phyloP scores from a whole-genome alignment of 2,113 vertebrate species.

The Paraplagusia blochii region DNA sequence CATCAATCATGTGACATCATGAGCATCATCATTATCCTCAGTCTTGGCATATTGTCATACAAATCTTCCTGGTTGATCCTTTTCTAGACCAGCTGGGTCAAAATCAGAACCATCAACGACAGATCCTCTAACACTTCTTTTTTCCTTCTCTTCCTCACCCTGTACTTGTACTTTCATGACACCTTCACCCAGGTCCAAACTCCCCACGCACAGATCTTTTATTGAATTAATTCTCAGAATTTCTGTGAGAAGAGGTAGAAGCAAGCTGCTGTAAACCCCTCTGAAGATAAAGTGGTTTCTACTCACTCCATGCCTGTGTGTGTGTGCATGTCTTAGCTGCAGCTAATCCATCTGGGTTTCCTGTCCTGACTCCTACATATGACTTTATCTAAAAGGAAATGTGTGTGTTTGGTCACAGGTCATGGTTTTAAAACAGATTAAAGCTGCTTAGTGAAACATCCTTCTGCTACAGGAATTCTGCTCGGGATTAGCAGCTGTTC shows the following conservation, averaged over 20 bases:
- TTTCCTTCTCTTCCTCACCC: conserved; percentile 12
- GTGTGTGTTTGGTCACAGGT: conserved; percentile 50
- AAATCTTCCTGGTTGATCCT: no score
- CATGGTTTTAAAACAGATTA: conserved; percentile 56
- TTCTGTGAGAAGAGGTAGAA: conserved; percentile 45
- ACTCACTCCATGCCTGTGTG: conserved; percentile 37
- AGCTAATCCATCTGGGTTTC: conserved; percentile 57
- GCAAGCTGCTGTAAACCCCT: conserved; percentile 52
- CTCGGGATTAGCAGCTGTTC: no score
- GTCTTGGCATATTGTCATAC: no score
- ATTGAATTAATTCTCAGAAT: conserved; percentile 63
- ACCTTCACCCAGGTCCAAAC: conserved; percentile 3
- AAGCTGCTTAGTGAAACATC: conserved; percentile 37
- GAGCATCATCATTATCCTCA: no score
- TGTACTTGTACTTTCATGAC: background rate
- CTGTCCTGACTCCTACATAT: conserved; percentile 50
- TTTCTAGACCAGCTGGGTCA: no score
- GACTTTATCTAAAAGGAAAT: conserved; percentile 56
- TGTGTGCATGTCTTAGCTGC: conserved; percentile 10
- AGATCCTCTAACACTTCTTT: background rate
- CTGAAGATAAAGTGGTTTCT: conserved; percentile 32
- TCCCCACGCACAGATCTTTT: conserved; percentile 54
- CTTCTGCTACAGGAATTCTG: no score
- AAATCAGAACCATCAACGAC: no score
- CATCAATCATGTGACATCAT: no score